phyloP scores from a whole-genome alignment of 2,113 vertebrate genomes.

The Apodemus sylvaticus region DNA sequence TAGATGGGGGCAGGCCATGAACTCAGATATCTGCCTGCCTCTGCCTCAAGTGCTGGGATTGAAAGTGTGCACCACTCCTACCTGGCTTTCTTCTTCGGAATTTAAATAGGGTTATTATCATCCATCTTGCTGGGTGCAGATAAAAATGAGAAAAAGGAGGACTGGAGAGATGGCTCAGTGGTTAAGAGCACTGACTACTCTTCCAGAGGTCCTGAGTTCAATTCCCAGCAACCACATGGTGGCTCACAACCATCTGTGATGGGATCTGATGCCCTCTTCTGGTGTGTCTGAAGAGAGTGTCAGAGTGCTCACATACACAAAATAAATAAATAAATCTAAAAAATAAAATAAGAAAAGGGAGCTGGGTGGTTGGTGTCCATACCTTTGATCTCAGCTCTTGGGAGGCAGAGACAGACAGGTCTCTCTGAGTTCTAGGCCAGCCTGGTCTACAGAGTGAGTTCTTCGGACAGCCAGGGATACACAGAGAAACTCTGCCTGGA shows the following conservation, averaged over 20 bases:
- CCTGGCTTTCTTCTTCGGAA: not conserved
- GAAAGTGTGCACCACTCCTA: not conserved
- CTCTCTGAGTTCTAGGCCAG: not conserved
- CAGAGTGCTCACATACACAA: too few relatives aligned
- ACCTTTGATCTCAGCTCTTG: not conserved
- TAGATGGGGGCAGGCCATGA: too few relatives aligned
- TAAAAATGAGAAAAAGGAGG: not conserved
- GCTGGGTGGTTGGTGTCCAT: not conserved
- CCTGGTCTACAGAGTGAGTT: not conserved
- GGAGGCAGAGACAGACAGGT: not conserved
- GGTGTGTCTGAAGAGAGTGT: too few relatives aligned
- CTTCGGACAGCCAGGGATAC: not conserved
- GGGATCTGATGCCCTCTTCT: too few relatives aligned
- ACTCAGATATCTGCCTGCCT: not conserved
- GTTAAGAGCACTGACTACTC: too few relatives aligned
- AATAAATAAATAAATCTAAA: too few relatives aligned
- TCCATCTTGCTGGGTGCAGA: not conserved
- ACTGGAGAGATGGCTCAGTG: too few relatives aligned
- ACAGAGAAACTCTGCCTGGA: not conserved
- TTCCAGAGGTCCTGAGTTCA: too few relatives aligned
- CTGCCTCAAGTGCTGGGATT: not conserved
- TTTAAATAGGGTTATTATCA: not conserved
- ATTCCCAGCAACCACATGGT: too few relatives aligned
- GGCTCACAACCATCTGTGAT: too few relatives aligned
- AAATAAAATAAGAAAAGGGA: not conserved